A percentile compares a stretch with the other conserved stretches of the same genome.
Evolutionary conservation across 2,113 vertebrate genomes (phyloP).

Genomic region (Hemiscyllium ocellatum): DNA sequence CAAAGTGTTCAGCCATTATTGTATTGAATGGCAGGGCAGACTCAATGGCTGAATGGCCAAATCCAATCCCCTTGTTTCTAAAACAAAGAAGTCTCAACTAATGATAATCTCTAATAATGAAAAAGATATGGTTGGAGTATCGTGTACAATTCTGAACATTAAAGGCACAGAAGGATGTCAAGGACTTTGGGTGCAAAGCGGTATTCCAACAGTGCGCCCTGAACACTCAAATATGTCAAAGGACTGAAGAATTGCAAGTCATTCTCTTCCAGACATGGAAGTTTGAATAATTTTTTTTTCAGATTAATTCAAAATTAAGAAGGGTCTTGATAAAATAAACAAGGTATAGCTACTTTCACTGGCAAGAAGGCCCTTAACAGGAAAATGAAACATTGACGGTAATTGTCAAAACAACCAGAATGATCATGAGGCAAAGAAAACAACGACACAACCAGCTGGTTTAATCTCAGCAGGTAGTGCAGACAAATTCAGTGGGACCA

Average conservation of each 20-base stretch:
- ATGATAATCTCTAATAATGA: too few species aligned
- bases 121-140: background rate
- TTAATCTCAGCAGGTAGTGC: too few species aligned
- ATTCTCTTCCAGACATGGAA: background rate
- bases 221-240: background rate
- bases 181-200: background rate
- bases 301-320: background rate
- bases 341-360: background rate
- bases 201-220: background rate
- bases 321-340: background rate
- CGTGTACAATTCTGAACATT: background rate
- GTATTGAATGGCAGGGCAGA: too few species aligned
- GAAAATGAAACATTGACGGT: background rate
- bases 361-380: background rate
- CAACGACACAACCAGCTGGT: too few species aligned
- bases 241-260: background rate
- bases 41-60: too few species aligned
- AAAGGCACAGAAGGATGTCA: background rate
- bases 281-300: background rate
- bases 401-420: background rate
- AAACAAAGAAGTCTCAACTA: background rate
- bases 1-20: too few species aligned
- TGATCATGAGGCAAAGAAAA: background rate
- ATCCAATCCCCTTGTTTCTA: background rate
- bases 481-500: background rate